Percentiles rank a stretch among this genome's conserved stretches.
Conservation (phyloP, 1,140 invertebrate species). For the Ganaspis sp. region DNA sequence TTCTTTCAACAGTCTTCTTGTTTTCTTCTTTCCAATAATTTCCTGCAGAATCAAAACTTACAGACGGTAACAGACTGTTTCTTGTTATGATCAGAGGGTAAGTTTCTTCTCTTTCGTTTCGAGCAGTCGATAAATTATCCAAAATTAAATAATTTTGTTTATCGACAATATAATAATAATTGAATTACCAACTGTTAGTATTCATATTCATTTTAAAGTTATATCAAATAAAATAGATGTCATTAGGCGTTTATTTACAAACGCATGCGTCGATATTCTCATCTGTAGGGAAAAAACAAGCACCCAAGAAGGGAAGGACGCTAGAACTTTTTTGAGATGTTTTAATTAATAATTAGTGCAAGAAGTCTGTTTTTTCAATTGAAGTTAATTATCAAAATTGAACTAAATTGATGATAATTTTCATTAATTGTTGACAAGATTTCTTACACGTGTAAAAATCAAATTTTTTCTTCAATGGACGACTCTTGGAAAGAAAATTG, state of each 20-base stretch:
- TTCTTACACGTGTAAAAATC: slow-evolving; percentile 1
- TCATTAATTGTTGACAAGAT: background rate
- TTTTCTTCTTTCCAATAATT: too few relatives aligned
- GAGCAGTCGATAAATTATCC: too few relatives aligned
- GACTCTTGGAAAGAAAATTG: slow-evolving; percentile 25
- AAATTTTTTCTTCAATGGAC: slow-evolving; percentile 30
- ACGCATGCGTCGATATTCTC: slow-evolving; percentile 1
- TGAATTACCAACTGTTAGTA: too few relatives aligned
- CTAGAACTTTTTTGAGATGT: background rate
- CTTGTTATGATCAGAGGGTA: too few relatives aligned
- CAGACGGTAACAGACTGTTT: too few relatives aligned
- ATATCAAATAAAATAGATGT: background rate
- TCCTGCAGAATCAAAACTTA: too few relatives aligned
- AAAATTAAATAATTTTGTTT: too few relatives aligned
- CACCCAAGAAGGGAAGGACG: background rate
- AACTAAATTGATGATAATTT: background rate
- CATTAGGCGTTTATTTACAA: background rate
- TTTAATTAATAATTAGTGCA: background rate
- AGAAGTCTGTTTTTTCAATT: background rate
- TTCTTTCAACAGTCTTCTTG: too few relatives aligned
- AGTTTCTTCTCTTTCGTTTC: too few relatives aligned
- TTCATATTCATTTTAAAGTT: too few relatives aligned
- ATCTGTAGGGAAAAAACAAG: background rate
- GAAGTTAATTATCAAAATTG: background rate
- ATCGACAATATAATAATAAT: too few relatives aligned